These are phyloP conservation scores for Zaprionus inermis DNA, from an alignment of 1,140 invertebrate species.

Conservation along the genomic window DNA sequence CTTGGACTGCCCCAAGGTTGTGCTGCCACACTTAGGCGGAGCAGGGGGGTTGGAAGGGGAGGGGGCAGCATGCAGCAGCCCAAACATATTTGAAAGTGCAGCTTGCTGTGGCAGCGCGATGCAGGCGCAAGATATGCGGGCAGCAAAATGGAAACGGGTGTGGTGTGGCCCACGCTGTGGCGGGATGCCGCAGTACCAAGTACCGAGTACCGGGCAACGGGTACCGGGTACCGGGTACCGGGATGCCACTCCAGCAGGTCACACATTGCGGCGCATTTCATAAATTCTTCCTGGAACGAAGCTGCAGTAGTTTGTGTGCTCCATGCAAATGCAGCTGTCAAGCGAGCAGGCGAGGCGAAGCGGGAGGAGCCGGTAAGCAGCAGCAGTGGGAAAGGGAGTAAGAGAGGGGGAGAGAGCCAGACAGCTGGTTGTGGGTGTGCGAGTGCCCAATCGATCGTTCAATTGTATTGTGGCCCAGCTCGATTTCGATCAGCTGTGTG, in stretches of 20 bases:
- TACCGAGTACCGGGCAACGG: neutral
- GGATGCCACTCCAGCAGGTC: slow-evolving; percentile 26
- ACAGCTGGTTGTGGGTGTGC: slow-evolving; percentile 30
- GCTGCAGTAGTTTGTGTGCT: slow-evolving; percentile 26
- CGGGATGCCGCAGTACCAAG: neutral
- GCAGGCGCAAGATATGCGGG: slow-evolving; percentile 42
- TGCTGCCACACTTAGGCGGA: slow-evolving; percentile 54
- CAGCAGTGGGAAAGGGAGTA: neutral
- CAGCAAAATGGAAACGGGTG: slow-evolving; percentile 33
- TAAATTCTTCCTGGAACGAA: slow-evolving; percentile 64
- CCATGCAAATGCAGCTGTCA: slow-evolving; percentile 39
- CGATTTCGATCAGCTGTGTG: slow-evolving; percentile 54
- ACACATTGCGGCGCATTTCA: slow-evolving; percentile 58
- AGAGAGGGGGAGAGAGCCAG: neutral
- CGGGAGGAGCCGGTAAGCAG: neutral
- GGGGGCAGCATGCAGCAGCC: slow-evolving; percentile 1
- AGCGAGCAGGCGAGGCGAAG: neutral
- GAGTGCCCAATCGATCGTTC: slow-evolving; percentile 37
- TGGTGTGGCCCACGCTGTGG: slow-evolving; percentile 30
- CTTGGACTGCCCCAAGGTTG: slow-evolving; percentile 72
- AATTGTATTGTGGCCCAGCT: slow-evolving; percentile 41
- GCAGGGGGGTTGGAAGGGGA: slow-evolving; percentile 18
- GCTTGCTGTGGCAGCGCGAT: slow-evolving; percentile 11
- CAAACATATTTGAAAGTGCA: slow-evolving; percentile 45
- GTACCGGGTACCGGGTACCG: neutral